Conservation (phyloP, 23 tunicate genomes). For the Aplidium turbinatum region DNA sequence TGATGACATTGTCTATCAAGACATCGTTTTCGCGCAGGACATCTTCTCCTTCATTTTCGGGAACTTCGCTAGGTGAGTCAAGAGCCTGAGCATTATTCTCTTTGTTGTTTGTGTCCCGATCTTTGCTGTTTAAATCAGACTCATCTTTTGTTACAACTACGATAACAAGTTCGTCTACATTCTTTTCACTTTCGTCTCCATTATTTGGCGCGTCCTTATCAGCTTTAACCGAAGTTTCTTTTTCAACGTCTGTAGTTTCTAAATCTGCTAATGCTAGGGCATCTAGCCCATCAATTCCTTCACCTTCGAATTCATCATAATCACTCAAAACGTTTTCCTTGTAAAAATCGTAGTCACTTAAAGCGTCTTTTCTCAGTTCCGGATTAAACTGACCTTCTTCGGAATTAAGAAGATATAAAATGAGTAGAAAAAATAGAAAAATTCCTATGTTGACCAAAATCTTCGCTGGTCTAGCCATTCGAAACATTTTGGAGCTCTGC, state of each 20-base stretch:
- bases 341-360: slow-evolving; percentile 58
- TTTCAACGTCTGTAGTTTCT: neutral
- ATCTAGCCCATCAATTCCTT: slow-evolving; percentile 7
- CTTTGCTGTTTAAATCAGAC: slow-evolving; percentile 25
- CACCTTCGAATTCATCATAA: slow-evolving; percentile 14
- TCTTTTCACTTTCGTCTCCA: slow-evolving; percentile 31
- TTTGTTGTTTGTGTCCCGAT: neutral
- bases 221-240: neutral
- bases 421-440: slow-evolving; percentile 38
- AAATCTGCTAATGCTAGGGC: slow-evolving; percentile 7
- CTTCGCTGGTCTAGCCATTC: slow-evolving; percentile 27
- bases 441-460: slow-evolving; percentile 29
- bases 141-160: slow-evolving; percentile 42
- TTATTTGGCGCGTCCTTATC: slow-evolving; percentile 17
- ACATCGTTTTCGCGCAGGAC: slow-evolving; percentile 84
- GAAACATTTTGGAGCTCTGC: slow-evolving; percentile 1
- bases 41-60: slow-evolving; percentile 59
- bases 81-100: slow-evolving; percentile 29
- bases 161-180: slow-evolving; percentile 35
- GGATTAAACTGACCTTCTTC: slow-evolving; percentile 30
- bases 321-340: slow-evolving; percentile 24
- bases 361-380: slow-evolving; percentile 30
- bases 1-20: slow-evolving; percentile 53
- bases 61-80: slow-evolving; percentile 71
- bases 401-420: slow-evolving; percentile 37